Evolutionary conservation across 2,888 invertebrate genomes (phyloP).

Genomic region (Linnaemya tessellans): DNA sequence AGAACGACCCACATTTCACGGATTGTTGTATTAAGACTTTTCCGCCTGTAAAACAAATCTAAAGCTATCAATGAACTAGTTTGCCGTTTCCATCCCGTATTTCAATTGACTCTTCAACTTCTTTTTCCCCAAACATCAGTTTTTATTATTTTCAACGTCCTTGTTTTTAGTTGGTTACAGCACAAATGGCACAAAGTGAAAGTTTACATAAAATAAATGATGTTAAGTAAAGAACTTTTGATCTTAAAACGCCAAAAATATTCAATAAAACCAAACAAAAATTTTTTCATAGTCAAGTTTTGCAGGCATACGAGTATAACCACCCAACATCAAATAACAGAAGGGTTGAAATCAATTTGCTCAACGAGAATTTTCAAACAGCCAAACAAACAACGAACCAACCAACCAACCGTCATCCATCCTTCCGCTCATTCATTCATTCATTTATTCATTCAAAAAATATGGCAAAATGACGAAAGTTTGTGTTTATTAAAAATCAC

Average conservation of each 20-base stretch:
- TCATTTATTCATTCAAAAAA: slow-evolving; percentile 3
- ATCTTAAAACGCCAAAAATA: slow-evolving; percentile 46
- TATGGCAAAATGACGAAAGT: slow-evolving; percentile 27
- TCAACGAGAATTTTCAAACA: slow-evolving; percentile 48
- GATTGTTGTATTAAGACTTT: too few species aligned
- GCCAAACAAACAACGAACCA: slow-evolving; percentile 32
- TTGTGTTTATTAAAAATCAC: slow-evolving; percentile 46
- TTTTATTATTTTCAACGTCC: slow-evolving; percentile 51
- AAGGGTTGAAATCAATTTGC: slow-evolving; percentile 68
- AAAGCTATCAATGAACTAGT: slow-evolving; percentile 50
- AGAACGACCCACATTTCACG: too few species aligned
- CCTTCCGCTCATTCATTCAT: not conserved
- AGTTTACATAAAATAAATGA: slow-evolving; percentile 69
- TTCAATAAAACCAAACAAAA: not conserved
- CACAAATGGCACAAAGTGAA: slow-evolving; percentile 60
- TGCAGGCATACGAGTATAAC: not conserved
- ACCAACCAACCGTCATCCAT: slow-evolving; percentile 7
- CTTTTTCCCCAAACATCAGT: slow-evolving; percentile 6
- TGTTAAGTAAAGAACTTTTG: slow-evolving; percentile 68
- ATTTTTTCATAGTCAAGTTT: slow-evolving; percentile 21
- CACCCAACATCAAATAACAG: not conserved
- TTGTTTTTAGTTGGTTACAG: slow-evolving; percentile 49
- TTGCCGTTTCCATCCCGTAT: slow-evolving; percentile 32
- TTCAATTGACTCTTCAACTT: slow-evolving; percentile 43
- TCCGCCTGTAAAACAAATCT: not conserved